Evolutionary conservation across 2,888 invertebrate species (phyloP), one percentile per base, ranked within the genome.

Genomic region (Empis stercorea): DNA sequence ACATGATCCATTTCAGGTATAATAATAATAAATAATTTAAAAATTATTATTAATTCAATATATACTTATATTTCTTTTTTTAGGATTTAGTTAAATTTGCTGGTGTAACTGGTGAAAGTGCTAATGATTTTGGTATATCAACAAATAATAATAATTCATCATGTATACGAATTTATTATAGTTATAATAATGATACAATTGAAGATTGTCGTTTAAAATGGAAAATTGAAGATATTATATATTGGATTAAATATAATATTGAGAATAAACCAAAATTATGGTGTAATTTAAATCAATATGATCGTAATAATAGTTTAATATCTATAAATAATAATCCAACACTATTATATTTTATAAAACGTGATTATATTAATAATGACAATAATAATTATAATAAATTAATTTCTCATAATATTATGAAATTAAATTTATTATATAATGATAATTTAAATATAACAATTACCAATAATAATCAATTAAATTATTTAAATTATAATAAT

Each of bases 1-100:
- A 61, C 74, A 71, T 61, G 89, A 91, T 70, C 81, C 84, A 1
- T 73, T 80, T 52, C 78, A 83, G 20, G 20, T 20, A 20, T 20
- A 5, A 4, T 4, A 20, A 4, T 20, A 20, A 20, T 20, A 4
- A 4, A 4, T 20, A 4, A 20, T 20, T n/a, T n/a, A n/a, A n/a
- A n/a, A n/a, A n/a, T n/a, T n/a, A n/a, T n/a, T n/a, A n/a, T n/a
- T n/a, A n/a, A n/a, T n/a, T n/a, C n/a, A n/a, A n/a, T n/a, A n/a
- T n/a, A n/a, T n/a, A n/a, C n/a, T n/a, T n/a, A n/a, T n/a, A n/a
- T n/a, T n/a, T n/a, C n/a, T 20, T 20, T 20, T 20, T 20, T 20
- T 20, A 20, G 20, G 20, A 20, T 20, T 20, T 20, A 20, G 20
- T 20, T 20, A 20, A 3, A 20, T 20, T 20, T 20, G 5, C 20